Conservation (phyloP, 2,113 vertebrate genomes). For the Cyanoderma ruficeps region DNA sequence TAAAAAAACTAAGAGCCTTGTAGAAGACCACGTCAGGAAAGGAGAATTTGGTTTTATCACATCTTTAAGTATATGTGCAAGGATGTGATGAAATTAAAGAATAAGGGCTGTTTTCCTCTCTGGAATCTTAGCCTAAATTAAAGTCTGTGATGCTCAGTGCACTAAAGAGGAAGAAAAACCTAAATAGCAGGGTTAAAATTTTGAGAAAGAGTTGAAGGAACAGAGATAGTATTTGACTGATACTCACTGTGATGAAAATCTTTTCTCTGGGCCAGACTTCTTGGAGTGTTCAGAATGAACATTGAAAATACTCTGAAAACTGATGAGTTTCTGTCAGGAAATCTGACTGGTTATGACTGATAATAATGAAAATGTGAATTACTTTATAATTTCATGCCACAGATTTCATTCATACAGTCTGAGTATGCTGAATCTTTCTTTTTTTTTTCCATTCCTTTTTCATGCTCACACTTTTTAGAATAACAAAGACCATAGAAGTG, state of each 20-base stretch:
- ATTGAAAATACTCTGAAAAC: not conserved
- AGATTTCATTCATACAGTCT: not conserved
- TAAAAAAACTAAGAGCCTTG: not conserved
- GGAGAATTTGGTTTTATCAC: not conserved
- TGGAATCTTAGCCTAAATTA: not conserved
- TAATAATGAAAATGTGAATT: conserved; percentile 9
- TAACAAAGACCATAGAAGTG: not conserved
- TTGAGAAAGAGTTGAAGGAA: not conserved
- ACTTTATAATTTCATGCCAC: not conserved
- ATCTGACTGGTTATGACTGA: not conserved
- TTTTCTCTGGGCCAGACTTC: not conserved
- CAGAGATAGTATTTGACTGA: not conserved
- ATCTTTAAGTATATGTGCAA: not conserved
- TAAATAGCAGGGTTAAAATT: not conserved
- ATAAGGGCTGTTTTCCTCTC: not conserved
- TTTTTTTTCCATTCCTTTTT: not conserved
- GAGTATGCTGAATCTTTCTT: not conserved
- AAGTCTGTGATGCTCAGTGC: not conserved
- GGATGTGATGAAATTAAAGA: not conserved
- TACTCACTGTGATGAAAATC: not conserved
- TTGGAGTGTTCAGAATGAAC: not conserved
- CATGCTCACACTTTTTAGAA: not conserved
- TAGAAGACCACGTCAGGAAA: not conserved
- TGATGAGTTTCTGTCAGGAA: not conserved
- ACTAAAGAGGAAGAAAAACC: not conserved